Evolutionary conservation across 1,140 invertebrate genomes (phyloP), one percentile per base, ranked within the genome.

Genomic region (Aphelinus atriplicis): DNA sequence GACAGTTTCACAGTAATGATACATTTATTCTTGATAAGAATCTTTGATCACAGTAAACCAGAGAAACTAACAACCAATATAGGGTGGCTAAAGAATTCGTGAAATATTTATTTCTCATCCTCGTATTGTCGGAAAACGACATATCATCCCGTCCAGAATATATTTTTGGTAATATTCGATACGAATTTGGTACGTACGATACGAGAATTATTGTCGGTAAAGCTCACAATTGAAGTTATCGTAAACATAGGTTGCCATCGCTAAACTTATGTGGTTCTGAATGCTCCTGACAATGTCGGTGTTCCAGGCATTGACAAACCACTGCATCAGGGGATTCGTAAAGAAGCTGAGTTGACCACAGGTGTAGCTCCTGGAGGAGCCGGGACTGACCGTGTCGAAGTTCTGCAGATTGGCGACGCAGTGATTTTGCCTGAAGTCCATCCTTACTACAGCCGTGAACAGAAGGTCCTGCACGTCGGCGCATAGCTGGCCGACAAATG

Each of bases 301-400:
- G 26, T 68, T 45, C 66, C 66, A 68, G 5, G 45, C 66, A 46
- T 46, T 68, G 43, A 68, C 3, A 46, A 68, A 68, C 66, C 66
- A 68, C 26, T 45, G 45, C 66, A 68, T 57, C 1, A 68, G 2
- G 1, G 55, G 43, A 46, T 68, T 68, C 1, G 55, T 57, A 10
- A 68, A 10, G 6, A 68, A 57, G 9, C 55, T 68, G 3, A 68
- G 10, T 26, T 3, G 43, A 7, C 66, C 66, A n/a, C 66, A 68
- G 3, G 53, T 61, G 5, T 70, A 70, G 2, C 46, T 60, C 51
- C 51, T 57, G 2, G 66, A 56, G 1, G 3, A 47, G 42, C 66
- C 66, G 6, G 9, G 2, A 58, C n/a, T 61, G 6, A n/a, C 61
- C 7, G 57, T 61, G 2, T 10, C 6, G 7, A 70, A 61, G 43